Evolutionary conservation across 1,140 invertebrate species (phyloP).

Genomic region (Batillaria attramentaria): DNA sequence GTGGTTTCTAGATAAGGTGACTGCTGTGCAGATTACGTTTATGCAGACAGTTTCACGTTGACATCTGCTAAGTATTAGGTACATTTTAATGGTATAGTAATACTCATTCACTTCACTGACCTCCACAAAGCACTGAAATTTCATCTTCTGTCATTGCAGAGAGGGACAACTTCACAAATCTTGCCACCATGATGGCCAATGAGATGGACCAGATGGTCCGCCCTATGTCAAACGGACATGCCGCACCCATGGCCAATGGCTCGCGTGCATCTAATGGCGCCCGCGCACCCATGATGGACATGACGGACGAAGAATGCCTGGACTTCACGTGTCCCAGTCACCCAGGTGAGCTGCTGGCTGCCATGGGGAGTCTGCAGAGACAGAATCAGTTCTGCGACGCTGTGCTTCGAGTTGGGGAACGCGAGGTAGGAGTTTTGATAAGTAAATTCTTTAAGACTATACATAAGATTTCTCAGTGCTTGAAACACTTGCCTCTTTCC

Average conservation of each 20-base stretch:
- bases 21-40: no score
- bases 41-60: no score
- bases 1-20: no score
- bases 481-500: no score
- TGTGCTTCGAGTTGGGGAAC: conserved; percentile 80
- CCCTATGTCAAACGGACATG: not conserved
- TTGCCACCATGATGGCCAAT: not conserved
- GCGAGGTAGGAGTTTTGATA: conserved; percentile 75
- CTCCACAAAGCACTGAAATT: no score
- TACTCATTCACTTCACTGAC: no score
- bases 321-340: conserved; percentile 28
- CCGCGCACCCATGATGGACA: not conserved
- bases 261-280: not conserved
- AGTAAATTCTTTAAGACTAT: no score
- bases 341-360: conserved; percentile 29
- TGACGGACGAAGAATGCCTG: conserved; percentile 22
- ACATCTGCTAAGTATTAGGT: no score
- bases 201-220: not conserved
- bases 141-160: no score
- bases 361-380: conserved; percentile 80
- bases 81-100: no score
- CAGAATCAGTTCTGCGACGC: conserved; percentile 86
- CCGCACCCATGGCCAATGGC: not conserved
- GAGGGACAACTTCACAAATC: no score
- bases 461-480: no score